phyloP scores from a whole-genome alignment of 2,113 vertebrate genomes.

The Glaucomys volans region DNA sequence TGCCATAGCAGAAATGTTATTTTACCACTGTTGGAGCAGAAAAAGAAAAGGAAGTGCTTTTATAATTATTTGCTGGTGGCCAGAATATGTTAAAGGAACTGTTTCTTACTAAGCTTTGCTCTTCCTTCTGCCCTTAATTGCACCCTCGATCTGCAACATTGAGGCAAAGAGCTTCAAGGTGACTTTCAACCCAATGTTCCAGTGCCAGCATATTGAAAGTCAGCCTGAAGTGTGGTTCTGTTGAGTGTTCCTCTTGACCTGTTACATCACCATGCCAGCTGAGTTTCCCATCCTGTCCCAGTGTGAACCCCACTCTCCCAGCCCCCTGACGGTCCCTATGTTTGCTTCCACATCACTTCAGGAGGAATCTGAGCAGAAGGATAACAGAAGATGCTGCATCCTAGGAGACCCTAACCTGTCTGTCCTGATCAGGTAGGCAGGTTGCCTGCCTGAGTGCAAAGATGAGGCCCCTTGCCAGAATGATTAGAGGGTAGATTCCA shows the following conservation, averaged over 20 bases:
- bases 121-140: background rate
- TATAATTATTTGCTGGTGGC: background rate
- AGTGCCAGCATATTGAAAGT: background rate
- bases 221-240: background rate
- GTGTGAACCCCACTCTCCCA: background rate
- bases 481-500: background rate
- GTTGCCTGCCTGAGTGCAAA: background rate
- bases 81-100: background rate
- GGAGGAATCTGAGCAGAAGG: background rate
- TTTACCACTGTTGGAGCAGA: slow-evolving; percentile 37
- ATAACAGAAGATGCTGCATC: background rate
- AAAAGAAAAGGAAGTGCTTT: background rate
- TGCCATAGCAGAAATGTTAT: slow-evolving; percentile 44
- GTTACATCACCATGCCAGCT: too few species aligned
- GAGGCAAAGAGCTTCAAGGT: background rate
- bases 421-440: background rate
- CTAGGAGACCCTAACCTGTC: background rate
- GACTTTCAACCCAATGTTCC: background rate
- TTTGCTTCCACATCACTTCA: background rate
- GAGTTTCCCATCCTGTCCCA: background rate
- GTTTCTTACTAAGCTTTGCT: background rate
- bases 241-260: background rate
- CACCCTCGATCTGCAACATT: background rate
- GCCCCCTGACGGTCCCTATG: background rate
- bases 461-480: background rate